Evolutionary conservation across 2,113 vertebrate species (phyloP).

Genomic region (Empidonax traillii): DNA sequence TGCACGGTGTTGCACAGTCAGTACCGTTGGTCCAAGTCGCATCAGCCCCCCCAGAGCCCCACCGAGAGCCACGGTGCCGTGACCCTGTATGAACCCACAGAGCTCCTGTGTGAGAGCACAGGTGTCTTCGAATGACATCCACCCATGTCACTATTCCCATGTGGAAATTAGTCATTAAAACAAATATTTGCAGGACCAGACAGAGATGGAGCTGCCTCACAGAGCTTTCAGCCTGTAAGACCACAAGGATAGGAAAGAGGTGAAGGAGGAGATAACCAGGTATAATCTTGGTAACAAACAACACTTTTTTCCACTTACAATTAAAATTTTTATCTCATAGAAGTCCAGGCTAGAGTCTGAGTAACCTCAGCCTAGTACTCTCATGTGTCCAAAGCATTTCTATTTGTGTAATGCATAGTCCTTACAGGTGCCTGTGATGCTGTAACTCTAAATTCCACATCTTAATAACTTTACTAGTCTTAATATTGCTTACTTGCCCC

Average conservation of each 20-base stretch:
- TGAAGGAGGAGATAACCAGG: not conserved
- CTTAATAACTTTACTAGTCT: not conserved
- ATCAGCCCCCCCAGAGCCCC: not conserved
- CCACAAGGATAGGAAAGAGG: not conserved
- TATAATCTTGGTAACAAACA: not conserved
- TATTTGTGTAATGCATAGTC: not conserved
- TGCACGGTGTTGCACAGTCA: not conserved
- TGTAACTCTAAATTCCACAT: not conserved
- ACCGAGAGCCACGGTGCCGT: not conserved
- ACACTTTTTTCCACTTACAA: not conserved
- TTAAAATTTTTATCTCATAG: not conserved
- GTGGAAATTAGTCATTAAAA: not conserved
- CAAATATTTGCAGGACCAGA: slow-evolving; percentile 24
- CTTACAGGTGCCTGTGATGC: not conserved
- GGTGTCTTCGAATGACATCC: not conserved
- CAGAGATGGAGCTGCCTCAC: not conserved
- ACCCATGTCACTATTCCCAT: not conserved
- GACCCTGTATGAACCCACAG: fast-evolving
- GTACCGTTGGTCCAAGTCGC: fast-evolving
- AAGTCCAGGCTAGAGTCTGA: not conserved
- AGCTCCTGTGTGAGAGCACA: not conserved
- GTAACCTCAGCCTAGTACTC: not conserved
- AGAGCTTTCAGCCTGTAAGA: not conserved
- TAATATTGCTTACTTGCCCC: not conserved
- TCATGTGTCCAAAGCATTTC: not conserved